phyloP scores from a whole-genome alignment of 2,113 vertebrate genomes.

The Rhizomys pruinosus region DNA sequence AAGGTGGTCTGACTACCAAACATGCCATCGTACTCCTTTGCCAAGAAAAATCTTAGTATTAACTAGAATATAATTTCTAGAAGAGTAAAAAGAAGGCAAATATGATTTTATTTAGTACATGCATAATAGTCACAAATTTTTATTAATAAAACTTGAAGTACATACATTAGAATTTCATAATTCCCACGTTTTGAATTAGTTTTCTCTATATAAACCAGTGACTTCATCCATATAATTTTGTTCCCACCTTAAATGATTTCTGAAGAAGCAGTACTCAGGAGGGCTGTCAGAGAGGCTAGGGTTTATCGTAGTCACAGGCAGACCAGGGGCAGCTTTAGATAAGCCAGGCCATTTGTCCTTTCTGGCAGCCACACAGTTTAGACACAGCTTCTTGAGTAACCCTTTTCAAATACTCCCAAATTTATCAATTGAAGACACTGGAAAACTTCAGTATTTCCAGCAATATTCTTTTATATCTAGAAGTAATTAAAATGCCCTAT shows the following conservation, averaged over 20 bases:
- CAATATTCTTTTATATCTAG: slow-evolving; percentile 19
- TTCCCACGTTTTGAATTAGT: slow-evolving; percentile 23
- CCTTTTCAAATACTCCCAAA: slow-evolving; percentile 32
- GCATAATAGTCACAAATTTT: background rate
- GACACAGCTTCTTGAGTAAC: background rate
- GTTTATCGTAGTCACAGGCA: background rate
- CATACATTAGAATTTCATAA: background rate
- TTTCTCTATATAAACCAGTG: slow-evolving; percentile 38
- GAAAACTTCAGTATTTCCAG: slow-evolving; percentile 19
- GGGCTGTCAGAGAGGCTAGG: background rate
- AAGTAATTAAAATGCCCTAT: slow-evolving; percentile 31
- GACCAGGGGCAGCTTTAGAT: background rate
- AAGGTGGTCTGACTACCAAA: background rate
- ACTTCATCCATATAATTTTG: background rate
- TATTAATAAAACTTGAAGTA: slow-evolving; percentile 11
- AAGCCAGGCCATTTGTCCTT: background rate
- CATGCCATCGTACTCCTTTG: background rate
- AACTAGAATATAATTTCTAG: background rate
- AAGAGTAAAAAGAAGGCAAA: background rate
- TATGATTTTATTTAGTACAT: background rate
- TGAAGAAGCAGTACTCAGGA: background rate
- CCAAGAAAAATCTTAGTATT: background rate
- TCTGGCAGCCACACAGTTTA: background rate
- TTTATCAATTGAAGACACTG: background rate
- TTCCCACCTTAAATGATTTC: background rate